These are phyloP conservation scores for Epistrophella euchroma DNA, from an alignment of 2,888 invertebrate species.

Conservation along the genomic window DNA sequence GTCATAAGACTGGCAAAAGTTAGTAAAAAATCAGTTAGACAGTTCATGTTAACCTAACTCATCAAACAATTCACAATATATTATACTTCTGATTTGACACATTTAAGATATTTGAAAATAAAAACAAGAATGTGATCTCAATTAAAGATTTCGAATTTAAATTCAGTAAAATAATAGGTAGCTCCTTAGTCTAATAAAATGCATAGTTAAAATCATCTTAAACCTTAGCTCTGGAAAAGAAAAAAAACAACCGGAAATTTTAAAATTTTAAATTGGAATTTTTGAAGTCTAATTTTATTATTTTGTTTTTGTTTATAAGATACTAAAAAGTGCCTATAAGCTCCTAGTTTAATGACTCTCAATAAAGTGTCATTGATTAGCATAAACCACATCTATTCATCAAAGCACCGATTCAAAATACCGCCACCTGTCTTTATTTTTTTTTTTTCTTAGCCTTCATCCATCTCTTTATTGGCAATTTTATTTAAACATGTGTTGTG, in stretches of 20 bases:
- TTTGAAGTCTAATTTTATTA: background rate
- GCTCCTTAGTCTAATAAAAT: background rate
- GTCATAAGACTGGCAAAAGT: too few species aligned
- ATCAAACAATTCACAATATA: too few species aligned
- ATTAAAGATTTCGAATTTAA: background rate
- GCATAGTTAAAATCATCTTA: background rate
- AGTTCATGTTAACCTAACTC: too few species aligned
- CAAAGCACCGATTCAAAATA: constrained; percentile 52
- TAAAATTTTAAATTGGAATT: background rate
- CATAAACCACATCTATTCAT: constrained; percentile 46
- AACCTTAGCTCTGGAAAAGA: background rate
- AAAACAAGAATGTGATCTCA: background rate
- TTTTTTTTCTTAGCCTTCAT: constrained; percentile 3
- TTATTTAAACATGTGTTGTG: constrained; percentile 63
- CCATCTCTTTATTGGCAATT: constrained; percentile 13
- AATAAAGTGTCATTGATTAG: constrained; percentile 46
- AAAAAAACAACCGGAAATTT: background rate
- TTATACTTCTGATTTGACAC: too few species aligned
- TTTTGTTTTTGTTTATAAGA: background rate
- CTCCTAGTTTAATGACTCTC: constrained; percentile 6
- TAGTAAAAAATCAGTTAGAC: too few species aligned
- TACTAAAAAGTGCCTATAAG: background rate
- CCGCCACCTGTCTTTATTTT: constrained; percentile 59
- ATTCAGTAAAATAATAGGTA: background rate
- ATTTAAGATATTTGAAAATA: too few species aligned